phyloP scores from a whole-genome alignment of 2,888 invertebrate species.

The Zele albiditarsus region DNA sequence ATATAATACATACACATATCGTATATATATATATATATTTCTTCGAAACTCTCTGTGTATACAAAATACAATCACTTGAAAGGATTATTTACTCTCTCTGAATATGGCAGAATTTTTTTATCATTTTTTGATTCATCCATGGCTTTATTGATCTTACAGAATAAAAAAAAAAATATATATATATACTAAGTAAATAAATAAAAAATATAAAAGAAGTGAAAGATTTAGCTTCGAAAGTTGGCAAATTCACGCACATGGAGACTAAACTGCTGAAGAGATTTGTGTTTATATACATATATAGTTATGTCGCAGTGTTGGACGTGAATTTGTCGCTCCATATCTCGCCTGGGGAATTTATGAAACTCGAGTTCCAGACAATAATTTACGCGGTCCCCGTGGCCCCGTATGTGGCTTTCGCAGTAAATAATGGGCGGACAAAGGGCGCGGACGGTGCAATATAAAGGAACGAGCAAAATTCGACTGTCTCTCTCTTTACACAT shows the following conservation, averaged over 20 bases:
- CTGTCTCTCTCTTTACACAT: slow-evolving; percentile 7
- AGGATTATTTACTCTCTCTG: slow-evolving; percentile 7
- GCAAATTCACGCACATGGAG: slow-evolving; percentile 9
- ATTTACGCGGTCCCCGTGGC: slow-evolving; percentile 57
- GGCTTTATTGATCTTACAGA: not conserved
- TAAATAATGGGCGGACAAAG: slow-evolving; percentile 62
- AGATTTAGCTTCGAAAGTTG: not conserved
- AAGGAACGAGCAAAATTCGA: slow-evolving; percentile 38
- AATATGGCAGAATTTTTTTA: not conserved
- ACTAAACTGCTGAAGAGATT: slow-evolving; percentile 10
- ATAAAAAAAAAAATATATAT: not conserved
- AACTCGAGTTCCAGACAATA: slow-evolving; percentile 60
- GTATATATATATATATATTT: not conserved
- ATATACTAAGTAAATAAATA: not conserved
- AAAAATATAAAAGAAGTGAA: not conserved
- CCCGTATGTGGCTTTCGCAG: slow-evolving; percentile 46
- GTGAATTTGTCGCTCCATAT: slow-evolving; percentile 68
- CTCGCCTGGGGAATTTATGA: slow-evolving; percentile 64
- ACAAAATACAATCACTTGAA: not conserved
- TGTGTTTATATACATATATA: slow-evolving; percentile 19
- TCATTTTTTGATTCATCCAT: not conserved
- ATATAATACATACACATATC: not conserved
- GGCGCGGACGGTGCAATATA: slow-evolving; percentile 38
- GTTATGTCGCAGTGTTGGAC: slow-evolving; percentile 5
- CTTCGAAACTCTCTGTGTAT: not conserved